Evolutionary conservation across 2,113 vertebrate species (phyloP), one percentile per base, ranked within the genome.

Genomic region (Macquaria ambigua): DNA sequence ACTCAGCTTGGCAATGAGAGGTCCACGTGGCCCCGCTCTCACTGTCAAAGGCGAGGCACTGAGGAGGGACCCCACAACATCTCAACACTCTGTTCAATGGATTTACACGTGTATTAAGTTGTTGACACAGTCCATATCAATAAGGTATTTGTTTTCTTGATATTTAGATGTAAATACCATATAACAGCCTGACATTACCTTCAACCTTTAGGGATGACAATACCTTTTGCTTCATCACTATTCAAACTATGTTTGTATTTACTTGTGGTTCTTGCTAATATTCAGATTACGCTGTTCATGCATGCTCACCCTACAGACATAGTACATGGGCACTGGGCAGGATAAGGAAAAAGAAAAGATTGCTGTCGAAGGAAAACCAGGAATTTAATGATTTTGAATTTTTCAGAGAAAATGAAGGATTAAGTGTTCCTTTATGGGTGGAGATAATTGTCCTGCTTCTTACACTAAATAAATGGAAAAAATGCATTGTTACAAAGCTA

Each of bases 1-100:
- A 79, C 70, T 82, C 81, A 64, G 79, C 76, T 69, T 59, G 43
- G 64, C 52, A 75, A 53, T 48, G 25, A 68, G 25, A 63, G 77
- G 21, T 39, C 55, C 28, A 81, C 48, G 72, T 34, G 46, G 66
- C 62, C 34, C 15, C 1, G 18, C 63, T 52, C 78, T 39, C 73
- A 25, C 74, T 53, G 50, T 66, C 43, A 63, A 76, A 77, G 62
- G 59, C 52, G 28, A 52, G 41, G 68, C 69, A 18, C 56, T 0
- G 58, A 61, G 52, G 12, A 56, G 53, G 8, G 48, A 43, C 48
- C 63, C 37, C 25, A 41, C 56, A 58, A 15, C 59, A 28, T 41
- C 43, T 68, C 48, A 7, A 53, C 73, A 68, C 34, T 20, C 34
- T 20, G 2, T 31, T 58, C 37, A 74, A 37, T 9, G 4, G 70